Evolutionary conservation across 2,797 vertebrate genomes (phyloP).

Genomic region (Carduelis carduelis): DNA sequence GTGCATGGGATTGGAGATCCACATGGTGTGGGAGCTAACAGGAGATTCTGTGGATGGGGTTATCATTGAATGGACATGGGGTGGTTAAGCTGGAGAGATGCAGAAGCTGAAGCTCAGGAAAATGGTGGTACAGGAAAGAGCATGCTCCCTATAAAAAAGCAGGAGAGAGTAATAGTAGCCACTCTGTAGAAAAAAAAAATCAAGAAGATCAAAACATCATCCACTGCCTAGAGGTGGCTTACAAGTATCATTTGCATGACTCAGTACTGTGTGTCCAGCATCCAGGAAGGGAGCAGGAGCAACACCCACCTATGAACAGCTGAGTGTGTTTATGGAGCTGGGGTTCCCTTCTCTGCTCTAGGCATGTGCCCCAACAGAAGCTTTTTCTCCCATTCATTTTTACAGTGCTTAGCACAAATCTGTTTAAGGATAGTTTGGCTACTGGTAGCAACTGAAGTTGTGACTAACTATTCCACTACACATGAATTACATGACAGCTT

Average conservation of each 20-base stretch:
- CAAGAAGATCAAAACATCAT: not conserved
- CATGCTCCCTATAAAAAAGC: not conserved
- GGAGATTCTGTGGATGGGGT: not conserved
- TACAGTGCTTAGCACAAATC: not conserved
- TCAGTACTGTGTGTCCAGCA: not conserved
- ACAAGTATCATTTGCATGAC: not conserved
- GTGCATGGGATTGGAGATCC: not conserved
- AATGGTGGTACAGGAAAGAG: not conserved
- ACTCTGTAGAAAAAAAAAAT: not conserved
- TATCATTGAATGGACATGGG: not conserved
- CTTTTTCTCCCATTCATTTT: not conserved
- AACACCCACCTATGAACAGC: not conserved
- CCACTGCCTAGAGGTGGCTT: not conserved
- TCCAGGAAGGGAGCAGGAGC: not conserved
- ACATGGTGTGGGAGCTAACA: not conserved
- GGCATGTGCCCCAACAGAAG: accelerated
- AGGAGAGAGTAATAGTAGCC: not conserved
- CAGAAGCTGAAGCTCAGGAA: not conserved
- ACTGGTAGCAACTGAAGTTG: not conserved
- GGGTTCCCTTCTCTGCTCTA: not conserved
- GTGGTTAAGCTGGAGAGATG: not conserved
- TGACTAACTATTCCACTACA: not conserved
- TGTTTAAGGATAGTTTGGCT: not conserved
- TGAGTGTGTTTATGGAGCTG: accelerated
- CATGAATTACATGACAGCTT: not conserved